These are phyloP conservation scores for Rhinoderma darwinii DNA, from an alignment of 2,113 vertebrate species.

Conservation along the genomic window DNA sequence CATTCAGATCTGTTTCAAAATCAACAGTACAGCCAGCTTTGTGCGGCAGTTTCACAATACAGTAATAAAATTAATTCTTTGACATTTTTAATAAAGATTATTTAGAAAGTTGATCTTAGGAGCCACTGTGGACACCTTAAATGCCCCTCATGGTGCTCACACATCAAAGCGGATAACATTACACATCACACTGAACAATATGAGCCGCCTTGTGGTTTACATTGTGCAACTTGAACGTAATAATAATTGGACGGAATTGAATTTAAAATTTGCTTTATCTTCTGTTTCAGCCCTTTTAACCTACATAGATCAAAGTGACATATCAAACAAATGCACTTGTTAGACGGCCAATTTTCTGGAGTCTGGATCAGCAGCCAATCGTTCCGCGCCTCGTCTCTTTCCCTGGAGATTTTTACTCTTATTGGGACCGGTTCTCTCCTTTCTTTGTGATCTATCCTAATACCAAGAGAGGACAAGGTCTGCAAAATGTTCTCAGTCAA, in stretches of 20 bases:
- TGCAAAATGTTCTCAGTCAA: neutral
- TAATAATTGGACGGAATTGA: neutral
- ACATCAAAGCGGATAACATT: neutral
- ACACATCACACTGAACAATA: neutral
- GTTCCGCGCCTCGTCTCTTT: neutral
- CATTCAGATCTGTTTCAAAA: too few species aligned
- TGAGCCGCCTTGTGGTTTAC: neutral
- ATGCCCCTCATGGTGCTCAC: neutral
- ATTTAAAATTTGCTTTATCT: constrained; percentile 32
- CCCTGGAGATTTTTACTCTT: neutral
- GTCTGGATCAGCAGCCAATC: neutral
- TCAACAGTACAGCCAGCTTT: too few species aligned
- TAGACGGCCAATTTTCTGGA: constrained; percentile 1
- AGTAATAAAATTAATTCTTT: too few species aligned
- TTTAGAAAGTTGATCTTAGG: too few species aligned
- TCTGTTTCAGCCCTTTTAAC: neutral
- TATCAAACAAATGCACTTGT: constrained; percentile 22
- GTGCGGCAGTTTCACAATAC: too few species aligned
- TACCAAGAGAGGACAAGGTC: neutral
- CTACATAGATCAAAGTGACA: neutral
- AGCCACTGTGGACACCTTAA: too few species aligned
- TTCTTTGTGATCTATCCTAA: neutral
- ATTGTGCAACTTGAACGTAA: neutral
- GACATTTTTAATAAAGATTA: too few species aligned
- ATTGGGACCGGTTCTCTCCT: neutral